Conservation (phyloP, 2,113 vertebrate species). For the Aramus guarauna region DNA sequence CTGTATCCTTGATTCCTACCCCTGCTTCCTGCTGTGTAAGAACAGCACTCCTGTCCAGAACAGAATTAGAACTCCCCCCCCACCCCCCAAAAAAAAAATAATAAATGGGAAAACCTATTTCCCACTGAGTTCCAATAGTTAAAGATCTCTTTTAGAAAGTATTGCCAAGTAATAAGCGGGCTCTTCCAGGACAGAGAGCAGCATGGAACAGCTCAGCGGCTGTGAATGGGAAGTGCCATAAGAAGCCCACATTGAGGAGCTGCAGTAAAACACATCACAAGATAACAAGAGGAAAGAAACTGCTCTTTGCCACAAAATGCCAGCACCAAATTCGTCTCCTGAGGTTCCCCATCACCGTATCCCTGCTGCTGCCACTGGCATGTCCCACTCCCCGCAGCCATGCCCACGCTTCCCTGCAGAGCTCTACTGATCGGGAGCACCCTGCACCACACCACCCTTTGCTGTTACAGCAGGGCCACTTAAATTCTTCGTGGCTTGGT, state of each 20-base stretch:
- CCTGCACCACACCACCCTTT: neutral
- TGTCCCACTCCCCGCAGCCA: neutral
- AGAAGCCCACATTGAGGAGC: neutral
- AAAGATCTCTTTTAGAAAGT: neutral
- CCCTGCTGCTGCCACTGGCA: neutral
- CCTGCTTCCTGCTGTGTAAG: neutral
- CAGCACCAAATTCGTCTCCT: neutral
- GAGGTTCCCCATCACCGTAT: neutral
- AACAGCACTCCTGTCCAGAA: neutral
- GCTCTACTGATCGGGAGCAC: neutral
- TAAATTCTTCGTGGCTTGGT: neutral
- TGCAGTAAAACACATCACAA: neutral
- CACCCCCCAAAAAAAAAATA: neutral
- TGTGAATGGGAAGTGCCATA: rapidly evolving
- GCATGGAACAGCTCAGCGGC: neutral
- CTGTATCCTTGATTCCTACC: neutral
- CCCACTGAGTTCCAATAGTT: neutral
- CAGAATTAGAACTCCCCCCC: neutral
- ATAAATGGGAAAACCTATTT: rapidly evolving
- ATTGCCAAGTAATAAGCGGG: neutral
- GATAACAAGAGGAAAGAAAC: neutral
- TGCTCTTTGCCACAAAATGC: neutral
- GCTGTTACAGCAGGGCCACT: neutral
- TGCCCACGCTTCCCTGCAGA: neutral
- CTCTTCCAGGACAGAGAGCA: neutral